Percentiles rank a stretch among this genome's conserved stretches.
phyloP scores from a whole-genome alignment of 2,797 vertebrate species.

The Avahi laniger region DNA sequence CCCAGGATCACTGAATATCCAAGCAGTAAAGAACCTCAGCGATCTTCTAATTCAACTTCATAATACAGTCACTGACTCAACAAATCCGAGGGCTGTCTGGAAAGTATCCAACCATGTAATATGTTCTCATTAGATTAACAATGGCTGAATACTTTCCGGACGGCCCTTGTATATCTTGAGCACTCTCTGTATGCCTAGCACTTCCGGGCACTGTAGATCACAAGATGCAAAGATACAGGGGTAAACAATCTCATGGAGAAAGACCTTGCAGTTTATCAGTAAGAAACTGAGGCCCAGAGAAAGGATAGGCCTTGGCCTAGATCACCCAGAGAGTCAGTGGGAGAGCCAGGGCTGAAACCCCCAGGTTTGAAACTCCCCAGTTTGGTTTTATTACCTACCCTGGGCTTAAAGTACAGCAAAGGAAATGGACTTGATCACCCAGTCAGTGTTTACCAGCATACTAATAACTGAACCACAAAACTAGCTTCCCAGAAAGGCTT shows the following conservation, averaged over 20 bases:
- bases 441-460: background rate
- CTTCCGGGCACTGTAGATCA: background rate
- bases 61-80: background rate
- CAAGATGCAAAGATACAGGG: background rate
- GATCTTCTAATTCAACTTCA: background rate
- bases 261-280: background rate
- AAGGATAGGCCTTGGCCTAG: background rate
- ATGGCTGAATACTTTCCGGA: too few relatives aligned
- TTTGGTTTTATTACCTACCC: background rate
- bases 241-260: background rate
- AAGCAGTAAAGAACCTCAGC: background rate
- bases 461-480: background rate
- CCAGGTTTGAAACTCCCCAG: background rate
- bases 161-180: background rate
- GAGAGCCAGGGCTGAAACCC: background rate
- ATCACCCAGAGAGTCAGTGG: background rate
- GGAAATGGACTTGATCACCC: background rate
- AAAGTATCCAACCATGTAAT: too few relatives aligned
- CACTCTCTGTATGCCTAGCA: background rate
- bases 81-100: background rate
- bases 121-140: too few relatives aligned
- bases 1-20: background rate
- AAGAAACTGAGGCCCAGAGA: background rate
- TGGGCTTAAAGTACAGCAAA: slow-evolving; percentile 7
- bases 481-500: background rate